These are phyloP conservation scores for Setipinna tenuifilis DNA, from an alignment of 2,797 vertebrate genomes.

Conservation along the genomic window DNA sequence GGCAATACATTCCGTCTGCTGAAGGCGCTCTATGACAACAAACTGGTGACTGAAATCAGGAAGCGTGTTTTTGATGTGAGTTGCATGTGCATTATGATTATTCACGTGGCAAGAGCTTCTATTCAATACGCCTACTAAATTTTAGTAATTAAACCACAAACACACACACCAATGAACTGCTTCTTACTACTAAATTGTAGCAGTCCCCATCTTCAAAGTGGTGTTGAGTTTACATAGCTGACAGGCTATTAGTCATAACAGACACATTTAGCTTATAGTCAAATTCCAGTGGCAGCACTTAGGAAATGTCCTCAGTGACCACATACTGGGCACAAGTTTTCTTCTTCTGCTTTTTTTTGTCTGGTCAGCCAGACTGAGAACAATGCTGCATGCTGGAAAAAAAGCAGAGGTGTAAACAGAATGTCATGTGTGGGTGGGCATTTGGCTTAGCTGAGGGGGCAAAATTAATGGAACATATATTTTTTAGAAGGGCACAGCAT, in stretches of 20 bases:
- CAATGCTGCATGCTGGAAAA: background rate
- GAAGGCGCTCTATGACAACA: slow-evolving; percentile 85
- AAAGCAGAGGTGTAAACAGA: no score
- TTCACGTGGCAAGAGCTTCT: background rate
- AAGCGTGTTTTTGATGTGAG: slow-evolving; percentile 83
- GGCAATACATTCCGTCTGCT: slow-evolving; percentile 90
- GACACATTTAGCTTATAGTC: background rate
- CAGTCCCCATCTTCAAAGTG: background rate
- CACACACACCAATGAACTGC: no score
- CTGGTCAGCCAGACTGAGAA: background rate
- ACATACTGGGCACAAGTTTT: background rate
- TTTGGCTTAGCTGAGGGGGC: no score
- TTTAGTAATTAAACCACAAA: no score
- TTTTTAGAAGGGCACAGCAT: no score
- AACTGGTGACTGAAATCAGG: slow-evolving; percentile 81
- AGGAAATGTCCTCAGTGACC: background rate
- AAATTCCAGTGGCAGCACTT: background rate
- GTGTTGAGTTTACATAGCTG: background rate
- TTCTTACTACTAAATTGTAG: no score
- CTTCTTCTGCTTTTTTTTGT: background rate
- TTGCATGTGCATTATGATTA: background rate
- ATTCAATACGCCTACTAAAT: background rate
- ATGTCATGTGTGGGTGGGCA: no score
- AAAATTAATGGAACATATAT: no score
- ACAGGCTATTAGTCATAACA: background rate